A percentile compares a stretch with the other conserved stretches of the same genome.
Evolutionary conservation across 2,888 invertebrate genomes (phyloP).

Genomic region (Calameuta pallipes): DNA sequence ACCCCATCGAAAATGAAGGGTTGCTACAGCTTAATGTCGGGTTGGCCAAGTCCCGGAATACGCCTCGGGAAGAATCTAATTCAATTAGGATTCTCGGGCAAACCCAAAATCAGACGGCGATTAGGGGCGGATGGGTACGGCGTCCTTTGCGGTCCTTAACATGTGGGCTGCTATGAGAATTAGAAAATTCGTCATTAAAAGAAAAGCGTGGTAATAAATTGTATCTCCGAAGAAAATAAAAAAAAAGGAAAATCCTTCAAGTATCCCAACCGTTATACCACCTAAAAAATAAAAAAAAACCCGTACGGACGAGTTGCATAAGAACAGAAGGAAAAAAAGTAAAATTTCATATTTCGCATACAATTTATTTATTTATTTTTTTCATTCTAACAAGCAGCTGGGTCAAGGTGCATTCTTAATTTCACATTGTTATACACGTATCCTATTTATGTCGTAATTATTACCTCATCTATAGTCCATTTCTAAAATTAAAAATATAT

Average conservation of each 20-base stretch:
- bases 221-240: not conserved
- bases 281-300: not conserved
- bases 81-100: constrained; percentile 37
- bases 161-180: constrained; percentile 20
- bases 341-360: not conserved
- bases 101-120: constrained; percentile 30
- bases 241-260: not conserved
- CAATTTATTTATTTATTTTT: not conserved
- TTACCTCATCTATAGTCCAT: not conserved
- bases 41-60: constrained; percentile 32
- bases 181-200: not conserved
- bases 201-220: not conserved
- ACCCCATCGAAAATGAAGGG: constrained; percentile 35
- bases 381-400: not conserved
- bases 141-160: constrained; percentile 4
- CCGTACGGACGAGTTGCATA: not conserved
- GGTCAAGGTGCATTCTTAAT: not conserved
- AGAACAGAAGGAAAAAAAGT: not conserved
- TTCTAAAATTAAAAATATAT: not conserved
- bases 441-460: not conserved
- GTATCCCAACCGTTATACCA: not conserved
- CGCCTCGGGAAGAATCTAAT: constrained; percentile 43
- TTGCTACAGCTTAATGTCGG: constrained; percentile 36
- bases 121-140: constrained; percentile 21
- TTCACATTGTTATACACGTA: not conserved